phyloP scores from a whole-genome alignment of 2,797 vertebrate genomes.

The Clangula hyemalis region DNA sequence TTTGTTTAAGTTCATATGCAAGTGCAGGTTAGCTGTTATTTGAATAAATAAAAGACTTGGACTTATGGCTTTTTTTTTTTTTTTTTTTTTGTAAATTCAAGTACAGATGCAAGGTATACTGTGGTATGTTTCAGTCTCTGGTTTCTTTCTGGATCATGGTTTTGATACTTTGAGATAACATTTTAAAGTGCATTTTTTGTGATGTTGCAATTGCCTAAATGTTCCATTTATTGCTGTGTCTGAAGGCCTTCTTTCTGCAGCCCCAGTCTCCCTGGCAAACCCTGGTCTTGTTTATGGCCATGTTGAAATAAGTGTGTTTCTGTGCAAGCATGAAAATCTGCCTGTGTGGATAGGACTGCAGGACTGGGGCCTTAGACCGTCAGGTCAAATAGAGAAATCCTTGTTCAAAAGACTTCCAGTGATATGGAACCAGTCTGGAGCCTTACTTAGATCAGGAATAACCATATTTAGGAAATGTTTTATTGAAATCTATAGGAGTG shows the following conservation, averaged over 20 bases:
- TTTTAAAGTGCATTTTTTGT: background rate
- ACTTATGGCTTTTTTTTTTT: background rate
- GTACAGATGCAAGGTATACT: background rate
- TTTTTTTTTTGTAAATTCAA: background rate
- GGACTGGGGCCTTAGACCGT: background rate
- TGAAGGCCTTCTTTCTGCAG: background rate
- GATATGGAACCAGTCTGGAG: background rate
- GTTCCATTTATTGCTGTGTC: background rate
- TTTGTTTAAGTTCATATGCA: background rate
- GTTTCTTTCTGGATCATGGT: background rate
- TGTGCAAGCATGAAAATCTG: background rate
- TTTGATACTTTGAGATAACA: background rate
- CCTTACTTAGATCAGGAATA: background rate
- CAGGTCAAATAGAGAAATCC: background rate
- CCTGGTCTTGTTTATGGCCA: background rate
- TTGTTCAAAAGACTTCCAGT: background rate
- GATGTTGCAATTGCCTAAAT: background rate
- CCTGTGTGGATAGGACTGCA: background rate
- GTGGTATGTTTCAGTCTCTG: background rate
- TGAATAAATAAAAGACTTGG: background rate
- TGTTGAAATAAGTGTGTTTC: background rate
- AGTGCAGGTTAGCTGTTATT: background rate
- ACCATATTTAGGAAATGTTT: background rate
- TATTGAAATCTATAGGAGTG: background rate
- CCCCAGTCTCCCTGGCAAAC: background rate